A percentile compares a stretch with the other conserved stretches of the same genome.
Conservation (phyloP, 2,113 vertebrate species). For the Arvicanthis niloticus region DNA sequence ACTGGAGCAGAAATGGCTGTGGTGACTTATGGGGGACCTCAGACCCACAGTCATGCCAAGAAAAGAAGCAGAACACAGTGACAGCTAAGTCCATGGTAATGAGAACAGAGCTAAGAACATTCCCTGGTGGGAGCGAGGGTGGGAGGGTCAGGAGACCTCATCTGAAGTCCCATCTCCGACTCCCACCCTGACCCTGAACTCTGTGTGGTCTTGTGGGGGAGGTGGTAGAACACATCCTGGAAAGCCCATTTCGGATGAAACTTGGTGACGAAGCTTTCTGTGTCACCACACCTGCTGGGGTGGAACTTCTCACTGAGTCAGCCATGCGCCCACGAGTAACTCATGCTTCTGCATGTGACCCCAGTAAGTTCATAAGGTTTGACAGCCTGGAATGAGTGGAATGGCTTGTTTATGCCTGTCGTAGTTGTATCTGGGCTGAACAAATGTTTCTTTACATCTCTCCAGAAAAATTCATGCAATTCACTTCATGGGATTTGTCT, state of each 20-base stretch:
- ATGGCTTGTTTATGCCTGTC: neutral
- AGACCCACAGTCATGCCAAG: neutral
- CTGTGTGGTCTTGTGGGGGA: neutral
- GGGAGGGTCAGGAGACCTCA: neutral
- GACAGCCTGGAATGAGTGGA: neutral
- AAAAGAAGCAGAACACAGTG: neutral
- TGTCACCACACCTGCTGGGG: neutral
- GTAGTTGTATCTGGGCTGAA: neutral
- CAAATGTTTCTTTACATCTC: neutral
- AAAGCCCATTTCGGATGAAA: neutral
- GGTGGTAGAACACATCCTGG: neutral
- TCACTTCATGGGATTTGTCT: conserved; percentile 9
- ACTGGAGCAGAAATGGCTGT: neutral
- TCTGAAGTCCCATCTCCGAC: neutral
- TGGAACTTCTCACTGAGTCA: neutral
- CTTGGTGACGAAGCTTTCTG: neutral
- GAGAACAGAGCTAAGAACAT: no score
- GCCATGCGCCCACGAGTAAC: neutral
- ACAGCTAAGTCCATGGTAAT: neutral
- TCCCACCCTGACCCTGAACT: neutral
- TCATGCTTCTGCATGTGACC: neutral
- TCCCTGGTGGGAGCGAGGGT: neutral
- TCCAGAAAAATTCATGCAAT: neutral
- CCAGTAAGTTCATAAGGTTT: no score
- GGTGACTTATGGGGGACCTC: neutral